Evolutionary conservation across 2,888 invertebrate species (phyloP).

Genomic region (Caenorhabditis sp.): DNA sequence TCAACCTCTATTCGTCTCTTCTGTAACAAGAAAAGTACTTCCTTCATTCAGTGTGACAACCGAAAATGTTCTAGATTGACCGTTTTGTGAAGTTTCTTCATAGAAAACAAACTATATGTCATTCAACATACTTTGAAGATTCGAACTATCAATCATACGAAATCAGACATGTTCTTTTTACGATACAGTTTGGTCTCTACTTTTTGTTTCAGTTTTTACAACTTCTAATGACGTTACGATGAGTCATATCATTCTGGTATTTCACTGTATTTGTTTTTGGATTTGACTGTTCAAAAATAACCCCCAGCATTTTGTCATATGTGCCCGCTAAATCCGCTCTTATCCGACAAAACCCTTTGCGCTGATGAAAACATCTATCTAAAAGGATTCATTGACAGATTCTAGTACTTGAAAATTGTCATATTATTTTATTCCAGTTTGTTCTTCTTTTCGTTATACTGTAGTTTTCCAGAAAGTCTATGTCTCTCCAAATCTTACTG

Average conservation of each 20-base stretch:
- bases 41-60: not conserved
- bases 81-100: not conserved
- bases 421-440: not conserved
- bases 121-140: not conserved
- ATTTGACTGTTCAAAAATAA: not conserved
- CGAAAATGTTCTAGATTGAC: not conserved
- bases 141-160: constrained; percentile 20
- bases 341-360: constrained; percentile 21
- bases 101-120: constrained; percentile 8
- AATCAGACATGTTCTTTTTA: constrained; percentile 10
- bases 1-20: constrained; percentile 6
- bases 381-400: not conserved
- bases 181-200: not conserved
- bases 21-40: no score
- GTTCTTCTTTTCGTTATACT: not conserved
- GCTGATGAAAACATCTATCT: constrained; percentile 13
- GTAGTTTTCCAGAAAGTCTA: not conserved
- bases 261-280: not conserved
- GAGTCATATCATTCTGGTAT: constrained; percentile 6
- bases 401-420: not conserved
- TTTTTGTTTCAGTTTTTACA: not conserved
- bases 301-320: not conserved
- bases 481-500: not conserved
- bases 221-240: not conserved
- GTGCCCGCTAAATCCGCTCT: constrained; percentile 34